Conservation (phyloP, 2,888 invertebrate genomes). For the Autographa gamma region DNA sequence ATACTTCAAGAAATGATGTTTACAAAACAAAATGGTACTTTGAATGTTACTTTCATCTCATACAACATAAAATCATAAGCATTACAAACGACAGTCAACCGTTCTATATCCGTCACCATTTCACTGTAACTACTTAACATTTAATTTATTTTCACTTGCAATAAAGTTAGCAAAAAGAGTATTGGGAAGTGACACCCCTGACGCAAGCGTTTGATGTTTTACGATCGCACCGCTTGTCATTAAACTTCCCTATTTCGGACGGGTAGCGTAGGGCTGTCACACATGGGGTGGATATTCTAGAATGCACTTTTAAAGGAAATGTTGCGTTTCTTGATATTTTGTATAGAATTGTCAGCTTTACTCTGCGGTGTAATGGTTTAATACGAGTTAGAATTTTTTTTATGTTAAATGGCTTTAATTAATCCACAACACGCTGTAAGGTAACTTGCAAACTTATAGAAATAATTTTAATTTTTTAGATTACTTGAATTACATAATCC, state of each 20-base stretch:
- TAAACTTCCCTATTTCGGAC: slow-evolving; percentile 83
- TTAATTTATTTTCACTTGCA: slow-evolving; percentile 62
- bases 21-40: slow-evolving; percentile 1
- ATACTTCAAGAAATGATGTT: neutral
- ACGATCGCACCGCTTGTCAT: slow-evolving; percentile 82
- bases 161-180: slow-evolving; percentile 61
- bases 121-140: slow-evolving; percentile 54
- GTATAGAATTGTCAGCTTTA: too few relatives aligned
- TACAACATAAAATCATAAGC: slow-evolving; percentile 37
- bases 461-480: too few relatives aligned
- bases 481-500: too few relatives aligned
- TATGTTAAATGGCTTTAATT: too few relatives aligned
- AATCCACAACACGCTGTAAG: too few relatives aligned
- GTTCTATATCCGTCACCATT: slow-evolving; percentile 53
- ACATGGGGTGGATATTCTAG: slow-evolving; percentile 25
- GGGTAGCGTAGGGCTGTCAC: slow-evolving; percentile 74
- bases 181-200: slow-evolving; percentile 74
- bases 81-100: slow-evolving; percentile 39
- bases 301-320: neutral
- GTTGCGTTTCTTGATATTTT: too few relatives aligned
- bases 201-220: slow-evolving; percentile 80
- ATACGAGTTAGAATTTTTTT: too few relatives aligned
- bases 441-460: too few relatives aligned
- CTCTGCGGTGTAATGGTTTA: too few relatives aligned
- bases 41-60: slow-evolving; percentile 31